phyloP scores from a whole-genome alignment of 1,140 invertebrate genomes.

The Pinna nobilis region DNA sequence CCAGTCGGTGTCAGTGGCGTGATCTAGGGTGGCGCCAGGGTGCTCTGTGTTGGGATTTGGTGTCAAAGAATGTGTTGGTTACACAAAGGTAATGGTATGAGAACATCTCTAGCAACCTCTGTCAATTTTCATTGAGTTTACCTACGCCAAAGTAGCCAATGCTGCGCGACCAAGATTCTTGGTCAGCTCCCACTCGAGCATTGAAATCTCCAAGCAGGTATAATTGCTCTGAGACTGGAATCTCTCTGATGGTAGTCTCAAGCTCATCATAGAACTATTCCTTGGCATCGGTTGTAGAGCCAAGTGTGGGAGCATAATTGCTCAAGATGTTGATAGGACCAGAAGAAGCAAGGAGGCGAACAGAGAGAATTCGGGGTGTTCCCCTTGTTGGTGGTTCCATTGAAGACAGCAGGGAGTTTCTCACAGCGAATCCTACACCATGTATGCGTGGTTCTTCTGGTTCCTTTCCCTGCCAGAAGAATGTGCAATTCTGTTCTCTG shows the following conservation, averaged over 20 bases:
- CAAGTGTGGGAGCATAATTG: not conserved
- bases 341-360: not conserved
- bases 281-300: not conserved
- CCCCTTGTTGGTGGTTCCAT: not conserved
- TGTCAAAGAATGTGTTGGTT: not conserved
- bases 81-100: not conserved
- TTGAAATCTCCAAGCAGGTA: not conserved
- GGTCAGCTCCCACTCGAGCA: not conserved
- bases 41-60: not conserved
- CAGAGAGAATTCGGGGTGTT: not conserved
- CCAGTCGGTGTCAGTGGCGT: not conserved
- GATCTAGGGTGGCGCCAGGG: not conserved
- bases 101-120: not conserved
- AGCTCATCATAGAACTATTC: too few species aligned
- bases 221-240: too few species aligned
- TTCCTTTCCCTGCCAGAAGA: too few species aligned
- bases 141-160: not conserved
- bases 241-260: too few species aligned
- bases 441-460: too few species aligned
- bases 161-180: not conserved
- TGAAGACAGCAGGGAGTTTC: too few species aligned
- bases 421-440: too few species aligned
- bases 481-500: not conserved
- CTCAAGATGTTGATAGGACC: not conserved
- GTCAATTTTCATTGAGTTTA: not conserved